These are phyloP conservation scores for Drosophila kuntzei DNA, from an alignment of 2,888 invertebrate species.

Conservation along the genomic window DNA sequence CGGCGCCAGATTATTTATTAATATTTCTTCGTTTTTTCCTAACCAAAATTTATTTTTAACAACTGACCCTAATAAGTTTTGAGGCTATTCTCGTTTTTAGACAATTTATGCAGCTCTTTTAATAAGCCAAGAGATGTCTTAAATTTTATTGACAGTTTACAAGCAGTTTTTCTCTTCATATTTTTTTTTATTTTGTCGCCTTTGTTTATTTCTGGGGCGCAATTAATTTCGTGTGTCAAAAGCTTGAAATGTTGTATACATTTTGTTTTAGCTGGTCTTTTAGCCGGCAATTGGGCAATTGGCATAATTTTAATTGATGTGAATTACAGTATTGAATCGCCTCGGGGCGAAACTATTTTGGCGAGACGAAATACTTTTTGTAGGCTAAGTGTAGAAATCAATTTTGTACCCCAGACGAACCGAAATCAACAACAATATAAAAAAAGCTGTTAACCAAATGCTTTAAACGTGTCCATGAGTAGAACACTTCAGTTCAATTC, in stretches of 20 bases:
- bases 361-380: conserved; percentile 45
- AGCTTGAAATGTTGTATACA: conserved; percentile 29
- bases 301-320: conserved; percentile 62
- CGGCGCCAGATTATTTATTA: conserved; percentile 18
- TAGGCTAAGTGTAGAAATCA: conserved; percentile 60
- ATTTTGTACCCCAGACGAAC: conserved; percentile 34
- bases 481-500: conserved; percentile 55
- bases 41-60: conserved; percentile 52
- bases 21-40: conserved; percentile 16
- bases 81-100: conserved; percentile 22
- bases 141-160: conserved; percentile 43
- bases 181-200: conserved; percentile 21
- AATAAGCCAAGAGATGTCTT: conserved; percentile 23
- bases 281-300: conserved; percentile 53
- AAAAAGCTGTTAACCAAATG: conserved; percentile 60
- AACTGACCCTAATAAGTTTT: conserved; percentile 55
- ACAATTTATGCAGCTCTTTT: conserved; percentile 26
- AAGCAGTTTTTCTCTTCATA: conserved; percentile 17
- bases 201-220: conserved; percentile 33
- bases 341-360: conserved; percentile 24
- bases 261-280: conserved; percentile 15
- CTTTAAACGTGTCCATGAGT: conserved; percentile 67
- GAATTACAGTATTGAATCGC: conserved; percentile 42
- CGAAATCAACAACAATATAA: conserved; percentile 1
- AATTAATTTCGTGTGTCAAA: conserved; percentile 53